Evolutionary conservation across 2,797 vertebrate genomes (phyloP).

Genomic region (Poliocrania exsul): DNA sequence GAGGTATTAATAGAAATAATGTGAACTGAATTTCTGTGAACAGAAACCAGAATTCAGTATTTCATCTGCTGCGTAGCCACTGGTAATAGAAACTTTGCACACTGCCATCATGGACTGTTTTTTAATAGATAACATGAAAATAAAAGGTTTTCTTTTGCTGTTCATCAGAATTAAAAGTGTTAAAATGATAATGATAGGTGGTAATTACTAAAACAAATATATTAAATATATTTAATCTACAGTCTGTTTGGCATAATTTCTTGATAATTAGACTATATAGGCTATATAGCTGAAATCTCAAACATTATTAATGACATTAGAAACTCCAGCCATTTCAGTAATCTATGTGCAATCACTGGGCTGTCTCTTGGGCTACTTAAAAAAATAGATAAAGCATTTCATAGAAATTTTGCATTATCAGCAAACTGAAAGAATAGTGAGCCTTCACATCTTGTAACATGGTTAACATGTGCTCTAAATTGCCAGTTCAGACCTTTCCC

Average conservation of each 20-base stretch:
- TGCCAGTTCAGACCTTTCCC: background rate
- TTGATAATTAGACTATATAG: conserved; percentile 31
- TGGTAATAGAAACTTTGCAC: background rate
- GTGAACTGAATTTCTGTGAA: background rate
- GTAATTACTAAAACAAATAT: conserved; percentile 59
- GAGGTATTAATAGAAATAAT: background rate
- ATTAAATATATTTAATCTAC: conserved; percentile 49
- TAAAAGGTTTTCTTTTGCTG: background rate
- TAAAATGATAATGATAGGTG: conserved; percentile 20
- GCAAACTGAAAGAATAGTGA: background rate
- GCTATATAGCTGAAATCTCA: conserved; percentile 52
- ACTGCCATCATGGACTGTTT: background rate
- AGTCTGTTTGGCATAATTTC: conserved; percentile 19
- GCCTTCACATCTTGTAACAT: background rate
- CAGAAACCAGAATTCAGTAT: background rate
- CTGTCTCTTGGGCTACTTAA: background rate
- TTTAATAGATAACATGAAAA: conserved; percentile 2
- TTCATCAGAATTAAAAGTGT: background rate
- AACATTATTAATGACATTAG: conserved; percentile 31
- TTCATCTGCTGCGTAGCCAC: background rate
- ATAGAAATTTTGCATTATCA: background rate
- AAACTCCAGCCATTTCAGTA: background rate
- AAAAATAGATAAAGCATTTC: background rate
- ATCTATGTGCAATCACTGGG: background rate
- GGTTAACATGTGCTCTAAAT: background rate